A percentile compares a stretch with the other conserved stretches of the same genome.
Evolutionary conservation across 2,888 invertebrate genomes (phyloP).

Genomic region (Caenorhabditis zanzibari): DNA sequence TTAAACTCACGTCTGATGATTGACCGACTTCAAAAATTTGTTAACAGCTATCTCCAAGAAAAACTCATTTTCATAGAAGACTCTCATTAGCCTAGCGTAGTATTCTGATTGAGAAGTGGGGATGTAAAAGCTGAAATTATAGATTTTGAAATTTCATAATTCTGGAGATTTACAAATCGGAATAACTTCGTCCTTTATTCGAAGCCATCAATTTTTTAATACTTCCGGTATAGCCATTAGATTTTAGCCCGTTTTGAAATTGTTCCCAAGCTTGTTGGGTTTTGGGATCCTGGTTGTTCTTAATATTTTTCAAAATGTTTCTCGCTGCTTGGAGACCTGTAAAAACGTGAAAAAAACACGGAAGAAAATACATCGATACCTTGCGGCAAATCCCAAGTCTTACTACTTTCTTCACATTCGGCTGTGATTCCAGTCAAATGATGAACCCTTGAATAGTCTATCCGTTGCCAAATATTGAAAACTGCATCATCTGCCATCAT

Average conservation of each 20-base stretch:
- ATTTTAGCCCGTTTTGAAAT: slow-evolving; percentile 35
- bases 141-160: no score
- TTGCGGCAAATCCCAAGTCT: not conserved
- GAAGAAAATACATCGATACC: no score
- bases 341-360: not conserved
- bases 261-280: slow-evolving; percentile 6
- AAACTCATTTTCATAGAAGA: slow-evolving; percentile 44
- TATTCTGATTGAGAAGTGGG: slow-evolving; percentile 29
- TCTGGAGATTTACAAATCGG: slow-evolving; percentile 38
- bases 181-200: slow-evolving; percentile 14
- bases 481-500: slow-evolving; percentile 53
- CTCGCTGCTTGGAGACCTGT: not conserved
- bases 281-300: slow-evolving; percentile 10
- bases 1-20: slow-evolving; percentile 61
- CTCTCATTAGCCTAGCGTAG: slow-evolving; percentile 46
- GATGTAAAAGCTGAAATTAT: slow-evolving; percentile 40
- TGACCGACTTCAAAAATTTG: slow-evolving; percentile 33
- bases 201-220: slow-evolving; percentile 27
- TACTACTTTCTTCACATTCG: not conserved
- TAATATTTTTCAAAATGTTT: slow-evolving; percentile 1
- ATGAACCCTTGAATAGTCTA: slow-evolving; percentile 48
- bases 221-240: slow-evolving; percentile 10
- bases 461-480: slow-evolving; percentile 64
- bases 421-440: slow-evolving; percentile 2
- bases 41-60: slow-evolving; percentile 56